Evolutionary conservation across 2,888 invertebrate genomes (phyloP).

Genomic region (Strigamia crassipes): DNA sequence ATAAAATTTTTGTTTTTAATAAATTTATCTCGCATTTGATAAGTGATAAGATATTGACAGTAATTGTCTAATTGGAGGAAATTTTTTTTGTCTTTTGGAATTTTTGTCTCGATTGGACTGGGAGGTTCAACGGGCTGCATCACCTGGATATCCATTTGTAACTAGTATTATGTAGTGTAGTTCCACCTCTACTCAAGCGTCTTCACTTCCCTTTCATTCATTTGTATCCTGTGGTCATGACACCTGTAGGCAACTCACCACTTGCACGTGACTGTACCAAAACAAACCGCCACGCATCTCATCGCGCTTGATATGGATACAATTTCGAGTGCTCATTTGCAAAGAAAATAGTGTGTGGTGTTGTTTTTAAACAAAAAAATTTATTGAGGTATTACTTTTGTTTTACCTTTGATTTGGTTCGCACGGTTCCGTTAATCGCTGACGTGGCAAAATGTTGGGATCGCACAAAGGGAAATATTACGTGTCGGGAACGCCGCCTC

Average conservation of each 20-base stretch:
- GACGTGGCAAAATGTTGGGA: slow-evolving; percentile 39
- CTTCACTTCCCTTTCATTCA: slow-evolving; percentile 38
- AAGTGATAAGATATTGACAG: not conserved
- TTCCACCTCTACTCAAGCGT: slow-evolving; percentile 13
- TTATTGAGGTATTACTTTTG: not conserved
- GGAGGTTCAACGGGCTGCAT: not conserved
- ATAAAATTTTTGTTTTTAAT: not conserved
- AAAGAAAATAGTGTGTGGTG: not conserved
- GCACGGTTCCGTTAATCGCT: not conserved
- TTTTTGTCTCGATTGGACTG: too few relatives aligned
- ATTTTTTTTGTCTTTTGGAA: too few relatives aligned
- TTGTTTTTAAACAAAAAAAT: too few relatives aligned
- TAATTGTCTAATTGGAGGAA: not conserved
- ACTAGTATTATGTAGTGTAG: not conserved
- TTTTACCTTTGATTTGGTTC: not conserved
- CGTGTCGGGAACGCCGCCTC: slow-evolving; percentile 22
- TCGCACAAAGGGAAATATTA: slow-evolving; percentile 43
- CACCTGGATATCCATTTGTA: slow-evolving; percentile 17
- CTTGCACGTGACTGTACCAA: slow-evolving; percentile 3
- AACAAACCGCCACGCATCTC: not conserved
- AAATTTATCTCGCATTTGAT: not conserved
- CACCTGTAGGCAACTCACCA: slow-evolving; percentile 16
- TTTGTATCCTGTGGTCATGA: slow-evolving; percentile 22
- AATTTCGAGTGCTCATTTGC: not conserved
- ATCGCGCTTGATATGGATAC: not conserved